Evolutionary conservation across 2,113 vertebrate genomes (phyloP).

Genomic region (Sinocyclocheilus anshuiensis): DNA sequence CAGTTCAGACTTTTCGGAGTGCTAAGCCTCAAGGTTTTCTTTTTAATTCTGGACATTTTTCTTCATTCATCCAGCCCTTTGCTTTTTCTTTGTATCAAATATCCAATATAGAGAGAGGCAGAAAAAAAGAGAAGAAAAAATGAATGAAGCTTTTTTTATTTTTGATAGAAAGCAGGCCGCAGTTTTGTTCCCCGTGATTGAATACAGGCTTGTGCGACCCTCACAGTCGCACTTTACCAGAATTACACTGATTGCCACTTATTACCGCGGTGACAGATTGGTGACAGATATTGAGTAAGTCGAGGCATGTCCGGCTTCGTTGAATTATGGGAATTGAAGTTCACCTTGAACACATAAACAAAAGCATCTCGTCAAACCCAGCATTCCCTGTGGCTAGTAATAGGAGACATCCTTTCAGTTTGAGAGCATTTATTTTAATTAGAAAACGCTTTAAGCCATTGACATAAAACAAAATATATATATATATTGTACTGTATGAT

Average conservation of each 20-base stretch:
- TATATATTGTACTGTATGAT: background rate
- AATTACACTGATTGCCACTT: slow-evolving; percentile 53
- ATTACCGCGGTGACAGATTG: slow-evolving; percentile 52
- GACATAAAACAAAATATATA: background rate
- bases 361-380: background rate
- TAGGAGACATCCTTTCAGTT: background rate
- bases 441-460: slow-evolving; percentile 3
- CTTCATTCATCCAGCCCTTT: background rate
- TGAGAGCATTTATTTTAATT: slow-evolving; percentile 38
- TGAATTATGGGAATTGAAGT: slow-evolving; percentile 59
- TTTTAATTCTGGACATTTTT: slow-evolving; percentile 20
- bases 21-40: background rate
- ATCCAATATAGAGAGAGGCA: slow-evolving; percentile 8
- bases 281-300: slow-evolving; percentile 53
- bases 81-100: slow-evolving; percentile 18
- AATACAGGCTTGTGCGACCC: slow-evolving; percentile 31
- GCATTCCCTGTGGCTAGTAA: slow-evolving; percentile 14
- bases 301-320: slow-evolving; percentile 33
- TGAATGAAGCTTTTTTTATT: background rate
- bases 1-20: background rate
- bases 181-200: slow-evolving; percentile 31
- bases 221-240: slow-evolving; percentile 26
- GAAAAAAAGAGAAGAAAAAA: slow-evolving; percentile 26
- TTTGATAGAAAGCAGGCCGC: slow-evolving; percentile 31
- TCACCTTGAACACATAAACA: slow-evolving; percentile 54